phyloP scores from a whole-genome alignment of 2,888 invertebrate genomes.

The Embidobia sp. region DNA sequence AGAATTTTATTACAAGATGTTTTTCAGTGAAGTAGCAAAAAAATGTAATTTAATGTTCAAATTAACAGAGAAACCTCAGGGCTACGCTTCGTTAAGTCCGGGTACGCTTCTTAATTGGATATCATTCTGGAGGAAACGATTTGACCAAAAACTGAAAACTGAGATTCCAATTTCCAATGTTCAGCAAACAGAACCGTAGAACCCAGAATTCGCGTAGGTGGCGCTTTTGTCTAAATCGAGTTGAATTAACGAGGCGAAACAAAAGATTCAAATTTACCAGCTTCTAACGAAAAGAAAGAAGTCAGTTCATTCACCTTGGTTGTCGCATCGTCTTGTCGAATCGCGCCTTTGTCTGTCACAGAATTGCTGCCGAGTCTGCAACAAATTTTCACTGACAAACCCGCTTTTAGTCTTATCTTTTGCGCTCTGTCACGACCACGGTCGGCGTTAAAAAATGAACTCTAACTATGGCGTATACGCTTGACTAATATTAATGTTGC shows the following conservation, averaged over 20 bases:
- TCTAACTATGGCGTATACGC: constrained; percentile 1
- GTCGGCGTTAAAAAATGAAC: too few relatives aligned
- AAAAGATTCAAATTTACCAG: constrained; percentile 23
- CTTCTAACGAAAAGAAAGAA: constrained; percentile 35
- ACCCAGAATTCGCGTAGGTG: neutral
- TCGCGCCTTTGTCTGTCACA: constrained; percentile 49
- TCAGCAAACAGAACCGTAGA: too few relatives aligned
- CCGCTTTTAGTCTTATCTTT: constrained; percentile 49
- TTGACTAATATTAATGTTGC: neutral
- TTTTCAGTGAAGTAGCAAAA: too few relatives aligned
- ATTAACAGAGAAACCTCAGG: too few relatives aligned
- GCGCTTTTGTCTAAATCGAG: neutral
- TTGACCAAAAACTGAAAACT: too few relatives aligned
- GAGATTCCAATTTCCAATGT: too few relatives aligned
- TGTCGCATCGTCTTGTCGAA: constrained; percentile 55
- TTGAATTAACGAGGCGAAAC: constrained; percentile 13
- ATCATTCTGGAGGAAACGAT: too few relatives aligned
- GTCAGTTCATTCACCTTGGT: constrained; percentile 44
- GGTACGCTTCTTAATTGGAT: too few relatives aligned
- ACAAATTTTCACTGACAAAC: constrained; percentile 49
- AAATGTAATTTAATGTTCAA: too few relatives aligned
- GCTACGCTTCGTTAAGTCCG: too few relatives aligned
- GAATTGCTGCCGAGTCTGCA: constrained; percentile 36
- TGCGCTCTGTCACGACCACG: neutral
- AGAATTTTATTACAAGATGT: too few relatives aligned